These are phyloP conservation scores for Diadophis punctatus DNA, from an alignment of 2,113 vertebrate species.

Conservation along the genomic window DNA sequence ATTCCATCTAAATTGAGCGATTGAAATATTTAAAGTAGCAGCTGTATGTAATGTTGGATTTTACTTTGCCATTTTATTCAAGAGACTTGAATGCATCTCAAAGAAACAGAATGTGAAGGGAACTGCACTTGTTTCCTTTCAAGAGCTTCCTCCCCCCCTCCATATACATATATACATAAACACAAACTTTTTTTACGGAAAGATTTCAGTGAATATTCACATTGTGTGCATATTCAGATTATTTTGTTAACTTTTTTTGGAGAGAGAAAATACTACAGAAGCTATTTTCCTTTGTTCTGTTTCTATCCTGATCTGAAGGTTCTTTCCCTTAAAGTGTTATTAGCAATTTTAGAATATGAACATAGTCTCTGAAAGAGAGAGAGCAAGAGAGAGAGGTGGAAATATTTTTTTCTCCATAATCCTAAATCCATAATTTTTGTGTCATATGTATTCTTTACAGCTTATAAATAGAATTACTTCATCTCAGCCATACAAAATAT, in stretches of 20 bases:
- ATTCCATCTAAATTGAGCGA: neutral
- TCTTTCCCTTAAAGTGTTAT: conserved; percentile 61
- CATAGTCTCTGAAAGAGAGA: conserved; percentile 53
- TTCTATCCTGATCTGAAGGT: conserved; percentile 57
- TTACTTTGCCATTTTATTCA: neutral
- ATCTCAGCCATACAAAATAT: neutral
- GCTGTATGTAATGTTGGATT: neutral
- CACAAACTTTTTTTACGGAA: neutral
- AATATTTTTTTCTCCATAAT: conserved; percentile 26
- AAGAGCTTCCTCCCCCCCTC: neutral
- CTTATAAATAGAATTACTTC: neutral
- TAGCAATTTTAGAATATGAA: conserved; percentile 45
- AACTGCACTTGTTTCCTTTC: neutral
- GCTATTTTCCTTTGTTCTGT: conserved; percentile 60
- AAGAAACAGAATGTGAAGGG: neutral
- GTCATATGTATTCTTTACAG: neutral
- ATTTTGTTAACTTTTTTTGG: conserved; percentile 37
- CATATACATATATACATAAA: neutral
- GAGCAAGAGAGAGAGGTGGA: conserved; percentile 42
- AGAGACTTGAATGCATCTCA: neutral
- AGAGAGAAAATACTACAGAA: conserved; percentile 41
- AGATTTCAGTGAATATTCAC: neutral
- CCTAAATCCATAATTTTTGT: neutral
- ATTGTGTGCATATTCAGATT: conserved; percentile 44
- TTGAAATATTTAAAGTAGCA: neutral